Evolutionary conservation across 2,113 vertebrate species (phyloP).

Genomic region (Odocoileus virginianus): DNA sequence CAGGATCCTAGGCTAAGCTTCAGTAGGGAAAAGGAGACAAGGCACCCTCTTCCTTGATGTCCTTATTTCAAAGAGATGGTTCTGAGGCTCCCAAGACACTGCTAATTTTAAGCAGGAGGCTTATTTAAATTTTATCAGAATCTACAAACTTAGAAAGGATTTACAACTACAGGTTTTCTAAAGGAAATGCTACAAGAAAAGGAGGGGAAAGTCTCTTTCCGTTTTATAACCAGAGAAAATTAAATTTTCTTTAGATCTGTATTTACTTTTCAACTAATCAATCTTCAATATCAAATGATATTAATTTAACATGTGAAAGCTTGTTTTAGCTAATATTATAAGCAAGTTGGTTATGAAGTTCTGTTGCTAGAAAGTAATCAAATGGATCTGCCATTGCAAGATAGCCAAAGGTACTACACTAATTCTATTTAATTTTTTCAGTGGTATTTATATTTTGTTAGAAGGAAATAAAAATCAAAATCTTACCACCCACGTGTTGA

Average conservation of each 20-base stretch:
- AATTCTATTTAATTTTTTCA: neutral
- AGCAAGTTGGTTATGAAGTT: neutral
- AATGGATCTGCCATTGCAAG: neutral
- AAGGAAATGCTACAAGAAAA: neutral
- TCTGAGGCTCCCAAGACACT: neutral
- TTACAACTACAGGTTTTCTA: neutral
- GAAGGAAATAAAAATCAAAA: slow-evolving; percentile 4
- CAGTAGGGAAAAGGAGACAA: neutral
- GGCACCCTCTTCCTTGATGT: neutral
- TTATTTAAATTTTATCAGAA: neutral
- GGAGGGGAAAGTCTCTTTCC: neutral
- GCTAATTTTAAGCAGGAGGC: neutral
- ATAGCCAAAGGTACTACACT: neutral
- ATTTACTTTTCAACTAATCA: neutral
- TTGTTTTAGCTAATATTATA: slow-evolving; percentile 4
- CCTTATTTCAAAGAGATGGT: neutral
- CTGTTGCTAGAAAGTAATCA: neutral
- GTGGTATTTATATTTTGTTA: neutral
- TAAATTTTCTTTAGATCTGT: neutral
- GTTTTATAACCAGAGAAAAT: neutral
- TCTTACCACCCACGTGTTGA: neutral
- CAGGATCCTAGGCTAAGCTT: neutral
- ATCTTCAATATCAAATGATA: neutral
- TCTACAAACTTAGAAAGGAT: neutral
- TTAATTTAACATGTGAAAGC: neutral